A percentile compares a stretch with the other conserved stretches of the same genome.
Conservation (phyloP, 2,888 invertebrate genomes). For the Oscheius sp. region DNA sequence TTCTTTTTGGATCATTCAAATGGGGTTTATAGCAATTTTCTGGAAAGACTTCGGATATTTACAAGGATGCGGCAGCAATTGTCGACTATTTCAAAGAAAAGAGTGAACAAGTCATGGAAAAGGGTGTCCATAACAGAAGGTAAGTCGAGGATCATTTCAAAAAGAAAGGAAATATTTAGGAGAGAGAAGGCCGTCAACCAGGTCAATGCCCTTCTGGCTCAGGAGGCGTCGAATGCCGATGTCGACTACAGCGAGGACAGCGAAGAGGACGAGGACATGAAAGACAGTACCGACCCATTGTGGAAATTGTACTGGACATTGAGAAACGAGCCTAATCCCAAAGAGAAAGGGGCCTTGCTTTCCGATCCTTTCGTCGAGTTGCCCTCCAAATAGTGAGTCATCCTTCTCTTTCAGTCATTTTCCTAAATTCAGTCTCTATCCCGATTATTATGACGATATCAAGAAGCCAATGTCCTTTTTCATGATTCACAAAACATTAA, state of each 20-base stretch:
- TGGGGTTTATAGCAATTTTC: constrained; percentile 79
- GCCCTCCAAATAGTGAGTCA: constrained; percentile 79
- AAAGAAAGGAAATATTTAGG: constrained; percentile 31
- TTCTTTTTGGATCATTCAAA: background rate
- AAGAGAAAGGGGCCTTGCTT: constrained; percentile 78
- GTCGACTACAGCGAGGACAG: constrained; percentile 78
- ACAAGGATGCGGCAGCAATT: constrained; percentile 88
- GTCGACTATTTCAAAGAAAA: constrained; percentile 78
- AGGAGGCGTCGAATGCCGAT: constrained; percentile 48
- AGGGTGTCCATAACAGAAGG: constrained; percentile 49
- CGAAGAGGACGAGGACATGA: constrained; percentile 78
- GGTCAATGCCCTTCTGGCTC: constrained; percentile 65
- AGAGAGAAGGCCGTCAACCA: constrained; percentile 47
- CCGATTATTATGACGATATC: constrained; percentile 97
- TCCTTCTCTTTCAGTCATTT: background rate
- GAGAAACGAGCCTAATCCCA: constrained; percentile 74
- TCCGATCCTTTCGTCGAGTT: constrained; percentile 93
- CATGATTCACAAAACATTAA: constrained; percentile 81
- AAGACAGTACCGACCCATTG: constrained; percentile 79
- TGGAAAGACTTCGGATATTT: constrained; percentile 94
- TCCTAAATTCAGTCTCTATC: constrained; percentile 79
- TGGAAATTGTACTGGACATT: constrained; percentile 85
- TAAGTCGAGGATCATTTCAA: background rate
- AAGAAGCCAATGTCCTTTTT: constrained; percentile 92
- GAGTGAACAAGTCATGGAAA: constrained; percentile 47